Evolutionary conservation across 2,888 invertebrate species (phyloP).

Genomic region (Criorhina ranunculi): DNA sequence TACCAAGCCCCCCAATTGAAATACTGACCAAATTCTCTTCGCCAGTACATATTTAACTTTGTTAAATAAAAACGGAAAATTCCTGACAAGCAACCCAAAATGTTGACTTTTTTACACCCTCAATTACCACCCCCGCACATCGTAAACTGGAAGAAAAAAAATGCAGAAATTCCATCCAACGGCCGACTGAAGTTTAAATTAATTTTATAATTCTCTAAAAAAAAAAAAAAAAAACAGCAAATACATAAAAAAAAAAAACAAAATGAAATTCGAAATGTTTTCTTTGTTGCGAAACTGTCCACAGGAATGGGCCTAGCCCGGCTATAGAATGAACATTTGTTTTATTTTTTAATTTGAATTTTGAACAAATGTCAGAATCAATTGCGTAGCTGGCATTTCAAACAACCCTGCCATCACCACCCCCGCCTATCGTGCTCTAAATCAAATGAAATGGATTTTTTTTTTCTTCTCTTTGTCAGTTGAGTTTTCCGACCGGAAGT

Average conservation of each 20-base stretch:
- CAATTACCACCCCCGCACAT: slow-evolving; percentile 15
- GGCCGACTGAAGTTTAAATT: slow-evolving; percentile 20
- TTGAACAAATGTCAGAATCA: slow-evolving; percentile 54
- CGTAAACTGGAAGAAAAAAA: slow-evolving; percentile 9
- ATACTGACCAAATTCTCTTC: background rate
- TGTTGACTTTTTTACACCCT: background rate
- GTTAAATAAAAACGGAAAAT: background rate
- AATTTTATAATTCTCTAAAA: slow-evolving; percentile 4
- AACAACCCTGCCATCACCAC: background rate
- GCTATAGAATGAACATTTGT: background rate
- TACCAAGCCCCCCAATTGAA: background rate
- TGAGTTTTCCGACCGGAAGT: slow-evolving; percentile 46
- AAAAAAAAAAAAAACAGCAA: background rate
- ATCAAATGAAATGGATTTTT: slow-evolving; percentile 36
- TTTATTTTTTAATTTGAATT: slow-evolving; percentile 42
- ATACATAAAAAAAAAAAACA: slow-evolving; percentile 3
- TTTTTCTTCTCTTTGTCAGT: background rate
- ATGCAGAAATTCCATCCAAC: slow-evolving; percentile 4
- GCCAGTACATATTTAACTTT: background rate
- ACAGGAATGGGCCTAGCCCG: slow-evolving; percentile 11
- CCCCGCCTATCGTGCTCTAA: background rate
- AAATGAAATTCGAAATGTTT: slow-evolving; percentile 11
- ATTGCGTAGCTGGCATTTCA: slow-evolving; percentile 43
- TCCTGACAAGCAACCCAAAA: slow-evolving; percentile 9
- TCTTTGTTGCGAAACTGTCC: background rate